These are phyloP conservation scores for Clinocottus analis DNA, from an alignment of 2,113 vertebrate genomes.

Conservation along the genomic window DNA sequence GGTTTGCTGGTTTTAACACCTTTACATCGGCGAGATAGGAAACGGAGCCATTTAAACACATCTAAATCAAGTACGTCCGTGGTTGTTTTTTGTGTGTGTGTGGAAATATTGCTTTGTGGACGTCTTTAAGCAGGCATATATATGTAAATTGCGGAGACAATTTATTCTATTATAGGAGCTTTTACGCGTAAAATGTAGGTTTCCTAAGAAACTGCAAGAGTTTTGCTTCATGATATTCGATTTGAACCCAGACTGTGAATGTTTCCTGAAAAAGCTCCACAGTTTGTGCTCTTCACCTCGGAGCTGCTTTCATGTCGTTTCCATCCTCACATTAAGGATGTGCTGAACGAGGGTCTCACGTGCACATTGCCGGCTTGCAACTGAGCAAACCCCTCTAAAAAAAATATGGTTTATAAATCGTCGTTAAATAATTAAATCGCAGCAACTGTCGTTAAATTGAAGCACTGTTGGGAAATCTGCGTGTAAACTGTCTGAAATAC, in stretches of 20 bases:
- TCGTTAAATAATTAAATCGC: too few relatives aligned
- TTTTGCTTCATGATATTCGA: neutral
- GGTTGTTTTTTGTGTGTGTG: too few relatives aligned
- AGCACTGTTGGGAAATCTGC: neutral
- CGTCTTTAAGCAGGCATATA: neutral
- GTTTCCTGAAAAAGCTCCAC: neutral
- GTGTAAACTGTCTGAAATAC: neutral
- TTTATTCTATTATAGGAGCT: neutral
- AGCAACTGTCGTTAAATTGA: neutral
- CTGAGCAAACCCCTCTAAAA: neutral
- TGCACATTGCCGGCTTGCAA: neutral
- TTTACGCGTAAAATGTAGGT: neutral
- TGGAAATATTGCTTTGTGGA: accelerated
- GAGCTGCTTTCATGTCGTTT: neutral
- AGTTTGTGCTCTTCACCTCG: neutral
- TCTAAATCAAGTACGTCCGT: too few relatives aligned
- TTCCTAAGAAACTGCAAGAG: neutral
- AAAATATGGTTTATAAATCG: neutral
- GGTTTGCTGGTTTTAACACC: slow-evolving; percentile 43
- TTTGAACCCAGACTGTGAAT: neutral
- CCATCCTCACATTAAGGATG: neutral
- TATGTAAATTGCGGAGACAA: neutral
- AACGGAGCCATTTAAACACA: neutral
- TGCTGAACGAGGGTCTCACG: neutral
- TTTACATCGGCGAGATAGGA: slow-evolving; percentile 1